Percentiles rank a stretch among this genome's conserved stretches.
Conservation (phyloP, 2,113 vertebrate species). For the Gopherus flavomarginatus region DNA sequence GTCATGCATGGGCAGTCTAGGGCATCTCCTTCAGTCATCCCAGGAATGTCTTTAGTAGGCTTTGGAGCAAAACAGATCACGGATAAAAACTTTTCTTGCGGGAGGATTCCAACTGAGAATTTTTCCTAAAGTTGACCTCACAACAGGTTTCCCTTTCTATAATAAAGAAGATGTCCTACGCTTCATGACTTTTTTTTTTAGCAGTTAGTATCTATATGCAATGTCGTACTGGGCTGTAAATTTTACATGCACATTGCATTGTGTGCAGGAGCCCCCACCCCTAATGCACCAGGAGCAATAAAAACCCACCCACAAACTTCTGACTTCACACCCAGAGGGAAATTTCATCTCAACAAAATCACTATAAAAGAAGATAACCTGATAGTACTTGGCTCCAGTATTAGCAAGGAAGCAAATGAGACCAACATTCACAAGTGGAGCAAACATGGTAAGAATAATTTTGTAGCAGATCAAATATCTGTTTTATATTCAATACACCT, state of each 20-base stretch:
- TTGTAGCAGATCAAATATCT: neutral
- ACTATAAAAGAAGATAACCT: conserved; percentile 12
- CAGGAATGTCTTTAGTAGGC: neutral
- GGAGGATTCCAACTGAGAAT: neutral
- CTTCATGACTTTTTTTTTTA: neutral
- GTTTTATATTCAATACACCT: neutral
- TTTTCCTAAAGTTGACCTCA: neutral
- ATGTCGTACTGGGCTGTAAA: neutral
- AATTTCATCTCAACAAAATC: conserved; percentile 3
- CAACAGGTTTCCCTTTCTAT: neutral
- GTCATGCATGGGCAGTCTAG: neutral
- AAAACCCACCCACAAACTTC: conserved; percentile 44
- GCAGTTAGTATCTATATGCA: neutral
- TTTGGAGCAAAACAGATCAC: neutral
- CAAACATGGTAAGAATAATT: neutral
- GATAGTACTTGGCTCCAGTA: neutral
- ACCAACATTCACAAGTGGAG: fast-evolving
- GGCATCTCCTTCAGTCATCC: neutral
- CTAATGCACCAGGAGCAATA: conserved; percentile 44
- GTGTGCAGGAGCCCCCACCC: neutral
- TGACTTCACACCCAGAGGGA: conserved; percentile 32
- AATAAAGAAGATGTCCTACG: neutral
- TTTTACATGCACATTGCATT: neutral
- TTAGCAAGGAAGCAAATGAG: neutral
- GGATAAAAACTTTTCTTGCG: neutral